Evolutionary conservation across 1,140 invertebrate species (phyloP).

Genomic region (Schlechtendalia chinensis): DNA sequence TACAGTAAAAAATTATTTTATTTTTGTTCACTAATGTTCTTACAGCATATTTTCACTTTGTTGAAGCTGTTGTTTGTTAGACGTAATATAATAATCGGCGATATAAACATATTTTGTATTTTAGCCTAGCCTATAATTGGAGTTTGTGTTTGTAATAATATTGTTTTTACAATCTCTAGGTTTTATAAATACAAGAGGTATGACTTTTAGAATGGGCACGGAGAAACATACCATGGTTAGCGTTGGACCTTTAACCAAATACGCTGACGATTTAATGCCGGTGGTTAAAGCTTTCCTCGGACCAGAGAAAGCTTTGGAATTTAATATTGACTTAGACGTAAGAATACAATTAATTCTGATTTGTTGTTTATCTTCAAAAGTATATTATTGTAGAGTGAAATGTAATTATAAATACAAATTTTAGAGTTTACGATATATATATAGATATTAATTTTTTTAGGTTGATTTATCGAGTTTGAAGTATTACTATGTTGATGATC

Average conservation of each 20-base stretch:
- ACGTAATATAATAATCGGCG: no score
- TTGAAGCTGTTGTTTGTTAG: no score
- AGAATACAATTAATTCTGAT: slow-evolving; percentile 30
- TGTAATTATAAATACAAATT: no score
- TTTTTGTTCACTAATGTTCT: no score
- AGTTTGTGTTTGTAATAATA: background rate
- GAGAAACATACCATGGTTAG: slow-evolving; percentile 65
- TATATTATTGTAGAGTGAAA: background rate
- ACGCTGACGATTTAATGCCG: slow-evolving; percentile 72
- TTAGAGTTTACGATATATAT: no score
- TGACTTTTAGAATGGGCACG: slow-evolving; percentile 63
- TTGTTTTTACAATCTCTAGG: slow-evolving; percentile 53
- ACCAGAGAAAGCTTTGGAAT: slow-evolving; percentile 57
- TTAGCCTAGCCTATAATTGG: background rate
- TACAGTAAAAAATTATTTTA: no score
- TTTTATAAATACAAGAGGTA: slow-evolving; percentile 59
- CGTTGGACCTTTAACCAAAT: slow-evolving; percentile 77
- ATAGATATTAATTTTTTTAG: no score
- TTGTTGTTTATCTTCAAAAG: no score
- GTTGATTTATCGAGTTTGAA: slow-evolving; percentile 70
- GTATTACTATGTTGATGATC: slow-evolving; percentile 75
- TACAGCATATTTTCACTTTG: no score
- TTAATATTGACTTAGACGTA: slow-evolving; percentile 55
- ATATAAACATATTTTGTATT: background rate
- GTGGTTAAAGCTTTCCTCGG: slow-evolving; percentile 66